Conservation (phyloP, 2,888 invertebrate genomes). For the Lithophane socia region DNA sequence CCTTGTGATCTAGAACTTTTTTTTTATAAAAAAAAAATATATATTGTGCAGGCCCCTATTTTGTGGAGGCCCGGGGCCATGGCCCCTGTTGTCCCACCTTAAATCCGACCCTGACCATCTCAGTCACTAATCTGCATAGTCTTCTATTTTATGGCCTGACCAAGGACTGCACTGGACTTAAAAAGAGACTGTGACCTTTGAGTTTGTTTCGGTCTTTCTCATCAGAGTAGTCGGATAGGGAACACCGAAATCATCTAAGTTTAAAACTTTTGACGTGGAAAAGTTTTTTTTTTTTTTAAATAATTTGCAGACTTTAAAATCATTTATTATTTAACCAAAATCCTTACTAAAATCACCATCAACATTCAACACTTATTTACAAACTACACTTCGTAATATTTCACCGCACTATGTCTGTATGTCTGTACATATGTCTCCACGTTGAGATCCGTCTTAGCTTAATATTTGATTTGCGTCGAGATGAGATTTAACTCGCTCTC, state of each 20-base stretch:
- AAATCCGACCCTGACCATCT: too few species aligned
- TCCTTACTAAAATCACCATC: neutral
- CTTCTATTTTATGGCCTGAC: neutral
- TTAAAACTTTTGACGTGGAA: neutral
- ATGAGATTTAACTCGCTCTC: slow-evolving; percentile 82
- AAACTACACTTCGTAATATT: slow-evolving; percentile 42
- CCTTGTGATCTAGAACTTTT: too few species aligned
- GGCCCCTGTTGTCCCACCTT: too few species aligned
- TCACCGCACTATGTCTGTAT: slow-evolving; percentile 11
- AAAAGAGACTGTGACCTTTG: neutral
- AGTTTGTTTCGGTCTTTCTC: neutral
- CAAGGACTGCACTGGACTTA: neutral
- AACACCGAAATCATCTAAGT: neutral
- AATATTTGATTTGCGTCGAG: slow-evolving; percentile 86
- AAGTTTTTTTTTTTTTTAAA: neutral
- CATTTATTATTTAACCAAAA: neutral
- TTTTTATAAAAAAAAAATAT: too few species aligned
- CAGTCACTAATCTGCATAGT: neutral
- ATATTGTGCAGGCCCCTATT: too few species aligned
- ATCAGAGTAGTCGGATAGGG: neutral
- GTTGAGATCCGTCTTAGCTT: slow-evolving; percentile 71
- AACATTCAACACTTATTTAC: slow-evolving; percentile 26
- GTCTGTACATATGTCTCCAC: slow-evolving; percentile 24
- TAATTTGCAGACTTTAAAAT: neutral
- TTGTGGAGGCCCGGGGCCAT: too few species aligned